Conservation (phyloP, 2,888 invertebrate species). For the Empis stercorea region DNA sequence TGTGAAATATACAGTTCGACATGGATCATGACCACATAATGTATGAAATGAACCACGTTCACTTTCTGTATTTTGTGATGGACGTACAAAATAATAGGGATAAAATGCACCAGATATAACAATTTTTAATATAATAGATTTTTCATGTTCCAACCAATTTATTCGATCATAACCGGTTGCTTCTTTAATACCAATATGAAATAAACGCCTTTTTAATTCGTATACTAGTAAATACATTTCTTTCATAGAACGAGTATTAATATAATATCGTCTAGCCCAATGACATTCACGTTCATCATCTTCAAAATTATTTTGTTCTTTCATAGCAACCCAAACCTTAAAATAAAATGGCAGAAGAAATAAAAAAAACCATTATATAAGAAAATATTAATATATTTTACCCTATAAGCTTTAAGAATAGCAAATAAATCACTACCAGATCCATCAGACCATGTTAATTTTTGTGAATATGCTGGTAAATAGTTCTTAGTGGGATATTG, state of each 20-base stretch:
- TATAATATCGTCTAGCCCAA: conserved; percentile 59
- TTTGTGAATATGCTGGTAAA: conserved; percentile 58
- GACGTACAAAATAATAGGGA: conserved; percentile 72
- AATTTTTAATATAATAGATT: conserved; percentile 52
- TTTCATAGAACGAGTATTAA: conserved; percentile 56
- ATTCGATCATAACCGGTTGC: conserved; percentile 36
- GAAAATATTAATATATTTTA: conserved; percentile 27
- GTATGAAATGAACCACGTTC: conserved; percentile 53
- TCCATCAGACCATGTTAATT: conserved; percentile 68
- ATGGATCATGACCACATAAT: conserved; percentile 63
- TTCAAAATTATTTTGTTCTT: conserved; percentile 44
- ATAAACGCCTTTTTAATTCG: conserved; percentile 55
- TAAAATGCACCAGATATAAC: conserved; percentile 59
- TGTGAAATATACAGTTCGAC: conserved; percentile 55
- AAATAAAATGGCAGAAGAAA: conserved; percentile 3
- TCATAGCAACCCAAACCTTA: conserved; percentile 60
- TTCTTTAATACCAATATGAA: conserved; percentile 45
- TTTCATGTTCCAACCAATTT: conserved; percentile 39
- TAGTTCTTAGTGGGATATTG: conserved; percentile 55
- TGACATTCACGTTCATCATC: conserved; percentile 37
- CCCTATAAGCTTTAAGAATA: conserved; percentile 64
- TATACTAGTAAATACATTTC: conserved; percentile 59
- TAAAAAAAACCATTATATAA: not conserved
- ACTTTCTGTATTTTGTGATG: conserved; percentile 40
- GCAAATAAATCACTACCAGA: conserved; percentile 74